These are phyloP conservation scores for Platichthys stellatus DNA, from an alignment of 2,113 vertebrate genomes.

Conservation along the genomic window DNA sequence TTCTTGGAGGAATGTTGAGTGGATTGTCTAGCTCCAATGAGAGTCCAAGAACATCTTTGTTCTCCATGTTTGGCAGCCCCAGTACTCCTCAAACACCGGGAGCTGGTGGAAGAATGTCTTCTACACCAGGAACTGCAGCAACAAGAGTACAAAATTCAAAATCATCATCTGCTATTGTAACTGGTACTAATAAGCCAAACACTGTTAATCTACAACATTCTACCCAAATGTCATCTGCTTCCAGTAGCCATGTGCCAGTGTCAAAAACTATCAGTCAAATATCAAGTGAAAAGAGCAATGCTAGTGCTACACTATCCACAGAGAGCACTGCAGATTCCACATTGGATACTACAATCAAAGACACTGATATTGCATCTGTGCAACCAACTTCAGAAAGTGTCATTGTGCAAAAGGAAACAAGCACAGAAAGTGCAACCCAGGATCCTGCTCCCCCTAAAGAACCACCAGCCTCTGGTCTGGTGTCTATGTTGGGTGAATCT, in stretches of 20 bases:
- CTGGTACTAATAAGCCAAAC: conserved; percentile 37
- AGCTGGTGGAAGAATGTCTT: conserved; percentile 40
- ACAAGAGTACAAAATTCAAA: conserved; percentile 43
- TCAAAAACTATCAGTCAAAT: conserved; percentile 56
- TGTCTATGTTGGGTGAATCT: conserved; percentile 54
- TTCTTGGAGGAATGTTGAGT: conserved; percentile 67
- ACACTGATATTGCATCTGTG: conserved; percentile 6
- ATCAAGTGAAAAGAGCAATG: conserved; percentile 61
- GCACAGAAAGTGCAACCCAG: conserved; percentile 23
- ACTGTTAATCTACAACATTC: conserved; percentile 25
- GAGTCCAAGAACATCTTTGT: conserved; percentile 66
- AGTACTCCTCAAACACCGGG: conserved; percentile 50
- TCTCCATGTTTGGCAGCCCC: conserved; percentile 75
- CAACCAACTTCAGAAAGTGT: conserved; percentile 24
- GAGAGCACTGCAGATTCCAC: conserved; percentile 9
- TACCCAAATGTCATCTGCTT: conserved; percentile 41
- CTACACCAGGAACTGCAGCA: conserved; percentile 35
- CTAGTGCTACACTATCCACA: conserved; percentile 1
- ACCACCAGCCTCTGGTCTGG: conserved; percentile 24
- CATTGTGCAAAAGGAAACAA: conserved; percentile 29
- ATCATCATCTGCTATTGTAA: conserved; percentile 11
- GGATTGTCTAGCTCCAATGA: conserved; percentile 69
- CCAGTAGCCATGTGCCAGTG: conserved; percentile 19
- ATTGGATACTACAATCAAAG: conserved; percentile 18
- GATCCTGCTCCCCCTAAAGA: conserved; percentile 32